phyloP scores from a whole-genome alignment of 2,113 vertebrate genomes.

The Dendropsophus ebraccatus region DNA sequence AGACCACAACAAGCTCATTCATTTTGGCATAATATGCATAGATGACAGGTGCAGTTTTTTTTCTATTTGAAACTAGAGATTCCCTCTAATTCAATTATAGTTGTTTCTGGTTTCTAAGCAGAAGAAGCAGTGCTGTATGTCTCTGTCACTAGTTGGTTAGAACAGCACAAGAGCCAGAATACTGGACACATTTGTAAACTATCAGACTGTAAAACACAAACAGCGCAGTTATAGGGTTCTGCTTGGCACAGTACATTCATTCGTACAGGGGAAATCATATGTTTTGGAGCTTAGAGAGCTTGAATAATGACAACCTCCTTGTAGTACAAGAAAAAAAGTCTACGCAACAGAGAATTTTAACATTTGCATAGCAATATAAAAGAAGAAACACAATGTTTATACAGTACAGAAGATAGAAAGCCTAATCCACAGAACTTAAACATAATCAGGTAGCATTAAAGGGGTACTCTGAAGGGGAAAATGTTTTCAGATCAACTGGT shows the following conservation, averaged over 20 bases:
- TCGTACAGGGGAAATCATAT: background rate
- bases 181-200: background rate
- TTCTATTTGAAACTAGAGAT: background rate
- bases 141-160: background rate
- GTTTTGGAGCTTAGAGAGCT: background rate
- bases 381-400: background rate
- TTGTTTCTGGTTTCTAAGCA: constrained; percentile 1
- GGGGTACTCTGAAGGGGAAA: too few species aligned
- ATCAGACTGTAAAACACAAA: constrained; percentile 6
- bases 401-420: background rate
- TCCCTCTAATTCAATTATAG: background rate
- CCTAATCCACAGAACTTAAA: background rate
- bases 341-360: background rate
- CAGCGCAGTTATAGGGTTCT: background rate
- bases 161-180: background rate
- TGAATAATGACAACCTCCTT: background rate
- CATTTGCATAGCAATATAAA: background rate
- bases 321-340: background rate
- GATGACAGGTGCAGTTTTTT: background rate
- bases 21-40: background rate
- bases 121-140: background rate
- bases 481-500: too few species aligned
- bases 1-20: background rate
- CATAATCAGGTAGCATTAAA: too few species aligned
- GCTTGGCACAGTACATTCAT: background rate